These are phyloP conservation scores for Phrynocephalus forsythii DNA, from an alignment of 2,797 vertebrate genomes.

Conservation along the genomic window DNA sequence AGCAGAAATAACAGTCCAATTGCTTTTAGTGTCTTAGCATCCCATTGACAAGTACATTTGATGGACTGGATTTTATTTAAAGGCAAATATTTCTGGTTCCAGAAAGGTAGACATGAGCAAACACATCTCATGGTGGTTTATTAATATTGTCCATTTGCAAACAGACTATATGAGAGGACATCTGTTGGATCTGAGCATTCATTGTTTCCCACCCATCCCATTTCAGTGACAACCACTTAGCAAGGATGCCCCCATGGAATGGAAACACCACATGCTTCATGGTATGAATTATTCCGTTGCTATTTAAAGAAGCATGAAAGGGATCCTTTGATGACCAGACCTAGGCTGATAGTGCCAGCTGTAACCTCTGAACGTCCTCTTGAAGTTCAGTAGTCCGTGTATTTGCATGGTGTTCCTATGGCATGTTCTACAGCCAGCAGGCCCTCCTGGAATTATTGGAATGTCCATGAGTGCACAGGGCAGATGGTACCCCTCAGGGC, in stretches of 20 bases:
- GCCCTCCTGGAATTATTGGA: background rate
- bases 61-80: slow-evolving; percentile 14
- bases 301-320: background rate
- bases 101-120: background rate
- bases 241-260: background rate
- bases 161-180: no score
- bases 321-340: background rate
- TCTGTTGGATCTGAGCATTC: background rate
- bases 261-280: background rate
- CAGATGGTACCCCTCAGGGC: slow-evolving; percentile 33
- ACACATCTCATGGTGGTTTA: background rate
- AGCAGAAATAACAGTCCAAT: slow-evolving; percentile 34
- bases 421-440: background rate
- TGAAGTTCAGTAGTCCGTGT: background rate
- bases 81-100: background rate
- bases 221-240: background rate
- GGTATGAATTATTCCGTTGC: background rate
- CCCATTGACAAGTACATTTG: slow-evolving; percentile 24
- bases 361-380: background rate
- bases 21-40: slow-evolving; percentile 19
- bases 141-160: background rate
- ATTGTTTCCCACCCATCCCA: no score
- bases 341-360: background rate
- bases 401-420: background rate
- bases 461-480: background rate